phyloP scores from a whole-genome alignment of 2,113 vertebrate species.

The Chaenocephalus aceratus region DNA sequence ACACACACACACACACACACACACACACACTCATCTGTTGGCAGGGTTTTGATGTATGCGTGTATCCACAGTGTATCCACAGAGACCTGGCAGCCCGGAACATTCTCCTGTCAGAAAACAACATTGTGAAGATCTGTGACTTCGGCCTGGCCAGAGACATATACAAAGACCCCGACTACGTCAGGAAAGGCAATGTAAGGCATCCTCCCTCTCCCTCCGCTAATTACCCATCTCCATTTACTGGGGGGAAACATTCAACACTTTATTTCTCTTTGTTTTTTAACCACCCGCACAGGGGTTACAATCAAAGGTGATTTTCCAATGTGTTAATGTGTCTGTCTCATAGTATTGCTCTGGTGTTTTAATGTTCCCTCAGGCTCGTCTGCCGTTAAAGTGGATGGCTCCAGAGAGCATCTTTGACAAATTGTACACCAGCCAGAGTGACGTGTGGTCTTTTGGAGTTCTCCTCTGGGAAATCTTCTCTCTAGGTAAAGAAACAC shows the following conservation, averaged over 20 bases:
- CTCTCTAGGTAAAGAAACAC: constrained; percentile 89
- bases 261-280: not conserved
- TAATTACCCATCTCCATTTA: not conserved
- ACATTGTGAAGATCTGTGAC: constrained; percentile 99
- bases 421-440: constrained; percentile 98
- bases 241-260: not conserved
- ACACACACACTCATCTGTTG: not conserved
- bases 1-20: not conserved
- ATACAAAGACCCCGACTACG: constrained; percentile 99
- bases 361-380: constrained; percentile 83
- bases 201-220: not conserved
- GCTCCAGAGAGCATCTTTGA: constrained; percentile 99
- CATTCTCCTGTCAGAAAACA: constrained; percentile 95
- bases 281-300: constrained; percentile 3
- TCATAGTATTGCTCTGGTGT: constrained; percentile 9
- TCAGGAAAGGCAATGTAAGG: constrained; percentile 97
- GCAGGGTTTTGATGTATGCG: constrained; percentile 34
- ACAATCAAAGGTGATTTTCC: constrained; percentile 8
- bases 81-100: constrained; percentile 98
- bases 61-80: constrained; percentile 90
- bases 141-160: constrained; percentile 97
- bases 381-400: constrained; percentile 99
- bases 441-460: constrained; percentile 98
- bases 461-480: constrained; percentile 99
- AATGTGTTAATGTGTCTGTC: constrained; percentile 2